Base-by-base conservation (phyloP, 2,797 vertebrate genomes). In the Crocodylus rhombifer region DNA sequence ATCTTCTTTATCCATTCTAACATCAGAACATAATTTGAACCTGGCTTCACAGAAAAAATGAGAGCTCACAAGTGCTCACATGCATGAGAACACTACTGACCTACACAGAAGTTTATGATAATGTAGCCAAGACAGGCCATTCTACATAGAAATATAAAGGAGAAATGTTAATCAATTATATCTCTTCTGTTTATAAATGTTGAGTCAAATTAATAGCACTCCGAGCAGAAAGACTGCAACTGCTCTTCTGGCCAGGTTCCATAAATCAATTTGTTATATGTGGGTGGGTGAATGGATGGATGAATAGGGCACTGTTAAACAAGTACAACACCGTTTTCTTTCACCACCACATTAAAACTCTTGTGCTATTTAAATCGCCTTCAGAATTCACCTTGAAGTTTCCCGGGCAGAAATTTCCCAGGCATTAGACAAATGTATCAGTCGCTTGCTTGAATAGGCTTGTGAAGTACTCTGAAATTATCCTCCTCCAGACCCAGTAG, bases 391-490 rank as follows among this genome's bases (percentile, higher is more conserved):
- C 55, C 15, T 25, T 56, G 57, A 56, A 0, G 4, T 69, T 69
- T 63, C 14, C 42, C 9, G 23, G 16, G 69, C 36, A 23, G 87
- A 73, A 73, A 65, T 15, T 8, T 90, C 57, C 51, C 9, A 3
- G 11, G 78, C 25, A 0, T 55, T 18, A 76, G 42, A 51, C 4
- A 25, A 93, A 18, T 42, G 79, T 92, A 69, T 28, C 55, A 36
- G 26, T 26, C 77, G 57, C 58, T 0, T 1, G 0, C 16, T 90
- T 88, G 80, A 83, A 26, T 2, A 63, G 75, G 42, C 28, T 87
- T 86, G 55, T 33, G 60, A 87, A 94, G 33, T 69, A 78, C 80
- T 80, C 94, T 94, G 82, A 86, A 94, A 90, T 86, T 12, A 93
- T 88, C 73, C 69, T 93, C 61, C 76, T 61, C 77, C 0, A 0